phyloP scores from a whole-genome alignment of 2,113 vertebrate species.

The Caretta caretta region DNA sequence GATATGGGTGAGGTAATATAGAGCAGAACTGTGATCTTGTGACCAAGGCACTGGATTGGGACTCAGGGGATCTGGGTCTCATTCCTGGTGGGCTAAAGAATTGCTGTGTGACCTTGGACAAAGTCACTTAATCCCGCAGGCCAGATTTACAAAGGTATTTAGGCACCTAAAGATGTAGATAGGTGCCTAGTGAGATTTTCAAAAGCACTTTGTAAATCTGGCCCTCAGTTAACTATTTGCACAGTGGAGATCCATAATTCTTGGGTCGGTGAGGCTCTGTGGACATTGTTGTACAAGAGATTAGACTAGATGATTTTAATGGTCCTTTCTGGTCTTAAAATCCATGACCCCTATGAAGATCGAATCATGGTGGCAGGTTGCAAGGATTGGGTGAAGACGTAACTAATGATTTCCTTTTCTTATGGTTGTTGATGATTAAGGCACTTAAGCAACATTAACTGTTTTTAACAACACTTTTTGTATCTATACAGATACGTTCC shows the following conservation, averaged over 20 bases:
- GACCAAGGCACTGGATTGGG: neutral
- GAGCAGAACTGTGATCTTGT: accelerated
- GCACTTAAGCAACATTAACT: neutral
- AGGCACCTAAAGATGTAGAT: neutral
- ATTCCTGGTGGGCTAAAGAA: neutral
- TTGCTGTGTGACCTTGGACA: neutral
- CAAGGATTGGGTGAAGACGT: neutral
- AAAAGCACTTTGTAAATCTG: neutral
- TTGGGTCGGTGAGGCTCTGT: neutral
- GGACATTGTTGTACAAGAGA: neutral
- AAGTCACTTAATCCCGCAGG: neutral
- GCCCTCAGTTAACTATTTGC: neutral
- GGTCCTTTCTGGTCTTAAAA: neutral
- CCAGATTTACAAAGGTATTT: neutral
- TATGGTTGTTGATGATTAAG: neutral
- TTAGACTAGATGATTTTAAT: neutral
- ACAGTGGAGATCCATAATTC: neutral
- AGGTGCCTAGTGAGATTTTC: neutral
- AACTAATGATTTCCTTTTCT: neutral
- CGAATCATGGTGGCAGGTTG: neutral
- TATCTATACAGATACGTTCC: neutral
- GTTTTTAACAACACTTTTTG: neutral
- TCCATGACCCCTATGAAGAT: neutral
- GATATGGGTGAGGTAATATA: accelerated
- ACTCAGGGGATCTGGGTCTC: neutral